Base-by-base conservation (phyloP, 2,797 vertebrate species). In the Phrynocephalus vlangalii region DNA sequence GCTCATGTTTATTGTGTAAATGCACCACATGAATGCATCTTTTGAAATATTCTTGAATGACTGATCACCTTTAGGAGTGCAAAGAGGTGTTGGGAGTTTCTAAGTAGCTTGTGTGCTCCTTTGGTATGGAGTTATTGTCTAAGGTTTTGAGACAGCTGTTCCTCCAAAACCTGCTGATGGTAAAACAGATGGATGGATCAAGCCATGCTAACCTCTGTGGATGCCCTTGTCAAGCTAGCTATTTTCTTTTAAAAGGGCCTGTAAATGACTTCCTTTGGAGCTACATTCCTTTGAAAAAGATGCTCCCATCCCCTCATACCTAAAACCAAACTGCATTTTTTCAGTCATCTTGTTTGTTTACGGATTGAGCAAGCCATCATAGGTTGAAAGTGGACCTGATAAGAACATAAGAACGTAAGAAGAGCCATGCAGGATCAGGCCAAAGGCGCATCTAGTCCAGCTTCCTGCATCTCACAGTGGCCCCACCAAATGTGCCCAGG, bases 11-110 rank as follows among this genome's bases (percentile, higher is more conserved):
- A 80, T 73, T 73, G 78, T 11, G 15, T 33, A 60, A 33, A 63
- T 48, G 33, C 70, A 73, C 15, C 1, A 52, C 81, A 24, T 63
- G 22, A 73, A 48, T 73, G 68, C n/a, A 81, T 81, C 24, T 48
- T 81, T 63, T 72, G 52, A 81, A 63, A 86, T 63, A 77, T 52
- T 81, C 26, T 30, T 86, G 78, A 73, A 86, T 73, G 70, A 81
- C 33, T 30, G 6, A 73, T 81, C 78, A 86, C 24, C 56, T 81
- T 48, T 80, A 63, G 33, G 33, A 86, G 56, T 22, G 76, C 16
- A 30, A 30, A 76, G 48, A 86, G 48, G 13, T 22, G 71, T 16
- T 5, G 4, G 4, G 48, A 71, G n/a, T 30, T 66, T 80, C 28
- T 28, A 68, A 81, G 20, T 6, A n/a, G 78, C 52, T 73, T 8